Evolutionary conservation across 1,140 invertebrate species (phyloP).

Genomic region (Papilio polytes): DNA sequence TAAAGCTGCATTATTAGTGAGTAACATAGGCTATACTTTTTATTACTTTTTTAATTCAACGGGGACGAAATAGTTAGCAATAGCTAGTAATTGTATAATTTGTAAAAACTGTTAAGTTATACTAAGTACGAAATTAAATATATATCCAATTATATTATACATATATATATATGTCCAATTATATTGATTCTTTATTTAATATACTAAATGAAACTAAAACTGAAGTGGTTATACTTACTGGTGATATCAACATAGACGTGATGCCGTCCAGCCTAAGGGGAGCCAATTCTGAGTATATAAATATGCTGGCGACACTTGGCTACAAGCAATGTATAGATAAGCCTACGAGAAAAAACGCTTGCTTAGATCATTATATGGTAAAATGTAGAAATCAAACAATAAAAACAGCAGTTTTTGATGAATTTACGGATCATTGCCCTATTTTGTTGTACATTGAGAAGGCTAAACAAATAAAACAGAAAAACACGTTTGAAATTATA

Average conservation of each 20-base stretch:
- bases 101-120: no score
- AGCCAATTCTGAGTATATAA: neutral
- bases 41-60: no score
- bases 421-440: constrained; percentile 30
- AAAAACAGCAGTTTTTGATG: constrained; percentile 28
- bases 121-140: no score
- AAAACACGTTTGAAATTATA: neutral
- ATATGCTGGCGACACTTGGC: neutral
- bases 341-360: constrained; percentile 30
- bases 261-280: neutral
- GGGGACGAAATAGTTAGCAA: no score
- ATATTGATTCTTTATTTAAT: neutral
- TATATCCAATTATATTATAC: no score
- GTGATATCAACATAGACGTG: constrained; percentile 15
- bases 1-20: no score
- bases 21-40: no score
- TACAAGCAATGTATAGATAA: neutral
- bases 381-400: neutral
- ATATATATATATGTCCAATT: no score
- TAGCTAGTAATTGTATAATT: no score
- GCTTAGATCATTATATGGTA: constrained; percentile 40
- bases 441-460: neutral
- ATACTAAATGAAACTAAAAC: neutral
- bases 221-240: neutral
- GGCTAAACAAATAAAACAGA: neutral